Base-by-base conservation (phyloP, 1,140 invertebrate genomes). In the Streblospio benedicti region DNA sequence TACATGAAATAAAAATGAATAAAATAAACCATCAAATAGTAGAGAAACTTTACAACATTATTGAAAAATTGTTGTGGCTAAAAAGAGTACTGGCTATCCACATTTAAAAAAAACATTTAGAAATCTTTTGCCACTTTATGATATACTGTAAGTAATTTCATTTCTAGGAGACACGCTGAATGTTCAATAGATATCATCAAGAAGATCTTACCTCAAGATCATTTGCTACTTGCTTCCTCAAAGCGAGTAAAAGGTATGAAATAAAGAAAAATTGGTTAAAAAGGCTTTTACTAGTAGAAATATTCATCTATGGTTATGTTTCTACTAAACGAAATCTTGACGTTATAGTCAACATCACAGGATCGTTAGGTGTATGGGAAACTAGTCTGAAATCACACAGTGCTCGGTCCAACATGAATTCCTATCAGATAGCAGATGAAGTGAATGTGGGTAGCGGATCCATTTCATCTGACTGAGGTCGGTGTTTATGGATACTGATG, bases 221-320 rank as follows among this genome's bases (percentile, higher is more conserved):
- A 94, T 74, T 76, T 94, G 16, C 84, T 92, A 75, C 75, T 93
- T 49, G 88, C 90, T 0, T 91, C 89, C 38, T 89, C 89, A 1
- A 91, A 91, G 73, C 83, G 91, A 63, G 89, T 94, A 0, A 91
- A 93, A 79, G 76, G 76, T 79, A 59, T 16, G 32, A 43, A 44
- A 16, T 30, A 23, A 55, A 49, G 25, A 14, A 12, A 12, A 41
- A 41, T 41, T 18, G n/a, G n/a, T n/a, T n/a, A n/a, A n/a, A n/a
- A n/a, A n/a, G n/a, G n/a, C n/a, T n/a, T n/a, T n/a, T n/a, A n/a
- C n/a, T n/a, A n/a, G n/a, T n/a, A n/a, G n/a, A n/a, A n/a, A n/a
- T n/a, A n/a, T n/a, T n/a, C n/a, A n/a, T n/a, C n/a, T n/a, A n/a
- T n/a, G n/a, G n/a, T n/a, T n/a, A n/a, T n/a, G n/a, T n/a, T n/a